Conservation (phyloP, 1,140 invertebrate species). For the Drosophila triauraria region DNA sequence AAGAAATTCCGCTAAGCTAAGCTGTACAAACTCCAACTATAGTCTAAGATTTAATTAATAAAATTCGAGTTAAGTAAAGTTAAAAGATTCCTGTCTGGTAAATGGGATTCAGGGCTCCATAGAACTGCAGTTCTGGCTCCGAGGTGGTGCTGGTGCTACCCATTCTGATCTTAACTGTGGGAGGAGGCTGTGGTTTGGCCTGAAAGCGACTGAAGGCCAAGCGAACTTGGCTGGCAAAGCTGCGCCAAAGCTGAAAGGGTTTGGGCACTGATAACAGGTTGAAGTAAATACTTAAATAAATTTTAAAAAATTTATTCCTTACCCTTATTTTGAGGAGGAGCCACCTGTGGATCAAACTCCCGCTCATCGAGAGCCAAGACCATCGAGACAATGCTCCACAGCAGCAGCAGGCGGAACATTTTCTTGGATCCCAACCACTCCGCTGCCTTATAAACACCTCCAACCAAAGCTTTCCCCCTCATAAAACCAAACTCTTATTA, state of each 20-base stretch:
- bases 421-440: not conserved
- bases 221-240: conserved; percentile 45
- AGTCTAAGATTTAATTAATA: conserved; percentile 32
- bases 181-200: conserved; percentile 2
- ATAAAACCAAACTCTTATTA: conserved; percentile 15
- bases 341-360: conserved; percentile 62
- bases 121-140: conserved; percentile 46
- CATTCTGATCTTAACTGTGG: conserved; percentile 20
- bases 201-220: conserved; percentile 21
- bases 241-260: conserved; percentile 47
- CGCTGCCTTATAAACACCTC: conserved; percentile 26
- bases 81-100: conserved; percentile 59
- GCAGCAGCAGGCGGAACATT: conserved; percentile 47
- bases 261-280: conserved; percentile 13
- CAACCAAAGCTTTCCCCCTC: conserved; percentile 30
- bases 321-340: conserved; percentile 41
- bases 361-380: conserved; percentile 38
- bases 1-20: conserved; percentile 55
- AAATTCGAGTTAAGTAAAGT: conserved; percentile 35
- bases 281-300: not conserved
- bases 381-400: conserved; percentile 21
- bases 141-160: conserved; percentile 21
- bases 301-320: not conserved
- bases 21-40: conserved; percentile 29
- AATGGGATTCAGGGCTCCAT: conserved; percentile 68